Base-by-base conservation (phyloP, 2,797 vertebrate genomes). In the Poecilia picta region DNA sequence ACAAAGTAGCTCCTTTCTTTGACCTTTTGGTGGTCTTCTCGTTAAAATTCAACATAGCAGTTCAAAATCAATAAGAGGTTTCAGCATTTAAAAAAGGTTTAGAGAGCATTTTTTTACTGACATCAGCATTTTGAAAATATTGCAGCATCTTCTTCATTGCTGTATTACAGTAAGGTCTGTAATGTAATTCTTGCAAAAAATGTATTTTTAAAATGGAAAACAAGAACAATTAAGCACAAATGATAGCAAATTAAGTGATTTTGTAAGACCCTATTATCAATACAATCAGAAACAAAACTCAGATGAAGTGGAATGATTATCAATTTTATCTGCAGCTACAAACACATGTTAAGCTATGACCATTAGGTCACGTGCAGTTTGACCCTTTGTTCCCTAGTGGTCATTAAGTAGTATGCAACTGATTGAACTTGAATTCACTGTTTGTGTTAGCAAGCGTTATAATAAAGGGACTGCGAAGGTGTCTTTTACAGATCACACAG, bases 61-160 rank as follows among this genome's bases (percentile, higher is more conserved):
- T 68, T 79, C 81, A 18, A 57, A 86, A 91, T 92, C 91, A 82
- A 91, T 89, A 85, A 11, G 2, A 68, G 76, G 72, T 79, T 83
- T 84, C 73, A 70, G 78, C 79, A 81, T 86, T 72, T n/a, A 79
- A 74, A 75, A 41, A 43, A 43, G 75, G 74, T 90, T 85, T 79
- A 81, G 66, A 81, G 76, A 81, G 83, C 82, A 74, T 33, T 81
- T 33, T 66, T 70, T 41, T 31, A 74, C 71, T 59, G n/a, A 25
- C 77, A 79, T 86, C 85, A 87, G 86, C 85, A 83, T 84, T 81
- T 82, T 86, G 72, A 83, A 88, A 90, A 87, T 86, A 79, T 81
- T 76, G 78, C 64, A 77, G 41, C 71, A 43, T 39, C 68, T 72
- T 13, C 68, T 31, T 74, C 5, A 55, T 75, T 74, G 39, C 78